Percentiles rank a stretch among this genome's conserved stretches.
Evolutionary conservation across 2,113 vertebrate species (phyloP).

Genomic region (Xiphophorus couchianus): DNA sequence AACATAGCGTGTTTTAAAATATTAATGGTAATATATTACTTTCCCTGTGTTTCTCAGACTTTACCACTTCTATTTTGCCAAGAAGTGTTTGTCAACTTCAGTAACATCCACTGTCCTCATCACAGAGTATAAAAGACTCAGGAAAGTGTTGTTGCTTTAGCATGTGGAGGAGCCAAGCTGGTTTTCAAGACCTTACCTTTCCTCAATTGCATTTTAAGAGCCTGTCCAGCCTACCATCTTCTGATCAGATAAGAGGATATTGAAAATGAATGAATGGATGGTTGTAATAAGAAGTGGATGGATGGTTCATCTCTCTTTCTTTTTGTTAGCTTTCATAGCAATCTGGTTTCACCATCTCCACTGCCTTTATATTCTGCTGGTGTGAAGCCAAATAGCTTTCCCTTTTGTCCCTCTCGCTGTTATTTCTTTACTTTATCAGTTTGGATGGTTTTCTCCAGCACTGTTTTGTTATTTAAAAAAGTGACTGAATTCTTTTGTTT

Average conservation of each 20-base stretch:
- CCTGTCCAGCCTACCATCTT: not conserved
- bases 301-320: conserved; percentile 8
- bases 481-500: conserved; percentile 8
- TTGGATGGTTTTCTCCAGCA: conserved; percentile 6
- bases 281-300: conserved; percentile 32
- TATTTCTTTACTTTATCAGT: conserved; percentile 35
- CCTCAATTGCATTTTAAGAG: conserved; percentile 1
- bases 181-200: not conserved
- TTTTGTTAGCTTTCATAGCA: conserved; percentile 28
- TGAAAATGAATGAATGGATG: conserved; percentile 11
- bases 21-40: too few species aligned
- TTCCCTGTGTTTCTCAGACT: not conserved
- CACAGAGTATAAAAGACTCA: not conserved
- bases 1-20: too few species aligned
- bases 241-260: conserved; percentile 5
- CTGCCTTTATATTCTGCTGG: conserved; percentile 39
- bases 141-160: too few species aligned
- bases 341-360: conserved; percentile 47
- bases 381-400: conserved; percentile 49
- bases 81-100: not conserved
- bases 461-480: conserved; percentile 1
- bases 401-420: conserved; percentile 23
- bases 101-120: not conserved
- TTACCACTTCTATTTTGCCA: not conserved
- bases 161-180: not conserved